Percentiles rank a stretch among this genome's conserved stretches.
Conservation (phyloP, 2,113 vertebrate genomes). For the Percopsis transmontana region DNA sequence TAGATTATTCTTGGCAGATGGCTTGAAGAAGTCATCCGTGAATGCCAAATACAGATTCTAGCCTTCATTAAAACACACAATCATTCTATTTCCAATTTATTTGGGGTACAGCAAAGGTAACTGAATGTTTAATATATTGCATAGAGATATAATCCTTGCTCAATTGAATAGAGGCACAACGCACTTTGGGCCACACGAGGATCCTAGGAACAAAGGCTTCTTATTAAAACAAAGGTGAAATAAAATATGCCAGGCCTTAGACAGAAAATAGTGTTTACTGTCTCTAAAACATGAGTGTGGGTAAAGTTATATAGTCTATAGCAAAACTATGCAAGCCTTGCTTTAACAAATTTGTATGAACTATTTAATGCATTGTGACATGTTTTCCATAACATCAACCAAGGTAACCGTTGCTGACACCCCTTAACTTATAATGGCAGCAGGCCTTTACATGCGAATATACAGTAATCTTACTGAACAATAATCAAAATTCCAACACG, state of each 20-base stretch:
- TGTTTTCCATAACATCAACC: constrained; percentile 1
- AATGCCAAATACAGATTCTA: background rate
- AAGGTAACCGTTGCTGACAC: background rate
- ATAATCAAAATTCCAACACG: constrained; percentile 16
- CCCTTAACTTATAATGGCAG: constrained; percentile 21
- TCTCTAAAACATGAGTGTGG: background rate
- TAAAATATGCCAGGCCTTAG: constrained; percentile 12
- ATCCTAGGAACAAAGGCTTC: constrained; percentile 1
- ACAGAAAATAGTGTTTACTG: constrained; percentile 4
- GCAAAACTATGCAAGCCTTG: constrained; percentile 14
- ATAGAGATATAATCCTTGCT: constrained; percentile 64
- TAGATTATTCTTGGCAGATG: background rate
- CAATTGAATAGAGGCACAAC: constrained; percentile 29
- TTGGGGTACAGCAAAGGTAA: constrained; percentile 62
- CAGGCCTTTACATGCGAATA: constrained; percentile 25
- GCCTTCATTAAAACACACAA: constrained; percentile 24
- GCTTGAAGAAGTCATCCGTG: background rate
- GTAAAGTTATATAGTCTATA: constrained; percentile 3
- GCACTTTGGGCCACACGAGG: constrained; percentile 27
- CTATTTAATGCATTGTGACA: no score
- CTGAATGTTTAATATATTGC: constrained; percentile 68
- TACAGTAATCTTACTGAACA: constrained; percentile 14
- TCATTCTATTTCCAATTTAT: constrained; percentile 68
- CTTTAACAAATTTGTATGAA: no score
- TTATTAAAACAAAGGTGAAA: constrained; percentile 14